Evolutionary conservation across 2,888 invertebrate genomes (phyloP).

Genomic region (Pachydiplax longipennis): DNA sequence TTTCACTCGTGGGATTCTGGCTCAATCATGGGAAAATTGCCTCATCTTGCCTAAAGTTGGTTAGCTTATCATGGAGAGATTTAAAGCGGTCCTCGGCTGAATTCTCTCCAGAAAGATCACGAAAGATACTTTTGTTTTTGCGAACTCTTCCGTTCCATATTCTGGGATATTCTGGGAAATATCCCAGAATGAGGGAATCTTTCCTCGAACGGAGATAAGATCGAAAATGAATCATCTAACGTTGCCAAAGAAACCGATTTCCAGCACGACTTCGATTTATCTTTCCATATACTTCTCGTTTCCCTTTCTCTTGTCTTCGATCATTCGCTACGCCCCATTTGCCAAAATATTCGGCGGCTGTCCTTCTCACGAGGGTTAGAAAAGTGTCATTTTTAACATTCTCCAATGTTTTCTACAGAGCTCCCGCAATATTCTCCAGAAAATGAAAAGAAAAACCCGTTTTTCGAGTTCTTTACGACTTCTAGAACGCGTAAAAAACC

Average conservation of each 20-base stretch:
- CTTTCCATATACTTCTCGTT: neutral
- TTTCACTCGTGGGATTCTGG: no score
- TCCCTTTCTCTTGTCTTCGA: neutral
- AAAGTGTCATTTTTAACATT: neutral
- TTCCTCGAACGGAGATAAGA: neutral
- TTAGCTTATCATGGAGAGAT: neutral
- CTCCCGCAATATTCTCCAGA: neutral
- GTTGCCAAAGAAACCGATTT: neutral
- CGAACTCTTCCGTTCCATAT: neutral
- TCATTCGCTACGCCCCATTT: neutral
- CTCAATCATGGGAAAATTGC: no score
- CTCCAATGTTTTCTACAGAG: neutral
- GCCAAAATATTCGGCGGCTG: neutral
- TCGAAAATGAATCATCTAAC: neutral
- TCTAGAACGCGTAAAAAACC: neutral
- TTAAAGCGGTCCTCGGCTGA: no score
- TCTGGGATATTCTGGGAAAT: neutral
- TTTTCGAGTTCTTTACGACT: neutral
- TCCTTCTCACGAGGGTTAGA: neutral
- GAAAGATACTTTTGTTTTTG: no score
- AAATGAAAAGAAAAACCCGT: neutral
- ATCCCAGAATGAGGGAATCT: neutral
- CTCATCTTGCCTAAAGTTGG: neutral
- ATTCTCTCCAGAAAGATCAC: no score
- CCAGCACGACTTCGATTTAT: neutral